phyloP scores from a whole-genome alignment of 92 coral and sea anemone genomes.

The Epizoanthus illoricatus region DNA sequence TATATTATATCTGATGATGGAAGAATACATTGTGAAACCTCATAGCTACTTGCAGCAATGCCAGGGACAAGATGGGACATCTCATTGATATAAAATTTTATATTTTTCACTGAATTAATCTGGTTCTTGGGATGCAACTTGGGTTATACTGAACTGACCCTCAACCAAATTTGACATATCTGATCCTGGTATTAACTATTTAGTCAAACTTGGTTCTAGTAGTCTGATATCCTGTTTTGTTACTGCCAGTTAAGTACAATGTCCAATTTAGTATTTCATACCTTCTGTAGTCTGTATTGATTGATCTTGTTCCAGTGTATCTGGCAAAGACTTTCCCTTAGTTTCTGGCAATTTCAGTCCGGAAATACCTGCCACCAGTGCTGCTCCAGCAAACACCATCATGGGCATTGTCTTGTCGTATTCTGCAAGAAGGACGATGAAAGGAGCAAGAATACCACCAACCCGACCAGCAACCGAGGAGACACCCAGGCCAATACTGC shows the following conservation, averaged over 20 bases:
- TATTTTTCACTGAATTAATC: no score
- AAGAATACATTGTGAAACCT: no score
- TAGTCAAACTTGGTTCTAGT: no score
- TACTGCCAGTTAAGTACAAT: neutral
- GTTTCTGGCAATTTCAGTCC: constrained; percentile 89
- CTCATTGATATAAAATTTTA: no score
- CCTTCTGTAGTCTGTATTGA: constrained; percentile 2
- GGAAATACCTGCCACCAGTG: constrained; percentile 71
- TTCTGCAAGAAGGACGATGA: constrained; percentile 78
- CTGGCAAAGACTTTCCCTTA: constrained; percentile 80
- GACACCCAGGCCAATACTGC: constrained; percentile 87
- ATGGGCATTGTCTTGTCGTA: constrained; percentile 77
- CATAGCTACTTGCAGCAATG: no score
- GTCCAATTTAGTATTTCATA: neutral
- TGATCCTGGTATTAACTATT: no score
- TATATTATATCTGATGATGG: no score
- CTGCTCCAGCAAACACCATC: constrained; percentile 73
- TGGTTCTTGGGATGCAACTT: no score
- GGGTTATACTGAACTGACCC: no score
- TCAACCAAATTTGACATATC: no score
- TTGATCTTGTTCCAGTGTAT: constrained; percentile 69
- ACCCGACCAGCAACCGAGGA: constrained; percentile 73
- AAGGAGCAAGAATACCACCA: constrained; percentile 87
- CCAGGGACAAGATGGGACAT: no score
- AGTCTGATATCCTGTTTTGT: no score